Conservation (phyloP, 1,140 invertebrate genomes). For the Drosophila oshimai region DNA sequence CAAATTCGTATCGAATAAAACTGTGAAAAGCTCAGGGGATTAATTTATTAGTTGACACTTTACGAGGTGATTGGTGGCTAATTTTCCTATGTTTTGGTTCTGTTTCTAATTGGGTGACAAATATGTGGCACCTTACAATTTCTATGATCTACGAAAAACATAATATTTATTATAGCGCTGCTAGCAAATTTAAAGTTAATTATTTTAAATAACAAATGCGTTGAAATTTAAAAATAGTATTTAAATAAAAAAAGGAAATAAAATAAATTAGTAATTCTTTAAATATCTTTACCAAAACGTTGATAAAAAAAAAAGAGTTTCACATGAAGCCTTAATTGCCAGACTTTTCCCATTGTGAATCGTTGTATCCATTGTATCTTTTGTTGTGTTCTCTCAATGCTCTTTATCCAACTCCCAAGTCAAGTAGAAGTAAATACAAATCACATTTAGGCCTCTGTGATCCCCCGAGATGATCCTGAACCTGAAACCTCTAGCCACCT, state of each 20-base stretch:
- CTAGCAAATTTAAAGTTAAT: no score
- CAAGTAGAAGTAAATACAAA: constrained; percentile 22
- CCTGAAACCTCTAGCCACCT: no score
- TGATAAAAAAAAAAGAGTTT: neutral
- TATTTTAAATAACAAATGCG: no score
- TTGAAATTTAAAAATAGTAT: no score
- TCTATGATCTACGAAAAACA: no score
- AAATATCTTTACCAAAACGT: no score
- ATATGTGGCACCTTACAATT: neutral
- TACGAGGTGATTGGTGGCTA: constrained; percentile 7
- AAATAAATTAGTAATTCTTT: no score
- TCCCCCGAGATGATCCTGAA: constrained; percentile 1
- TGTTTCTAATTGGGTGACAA: neutral
- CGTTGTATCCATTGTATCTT: no score
- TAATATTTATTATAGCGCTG: no score
- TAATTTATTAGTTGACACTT: constrained; percentile 22
- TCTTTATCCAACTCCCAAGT: neutral
- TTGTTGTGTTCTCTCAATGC: neutral
- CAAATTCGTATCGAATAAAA: neutral
- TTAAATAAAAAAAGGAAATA: no score
- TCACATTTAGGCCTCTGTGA: constrained; percentile 12
- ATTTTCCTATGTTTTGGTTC: no score
- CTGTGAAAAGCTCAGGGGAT: neutral
- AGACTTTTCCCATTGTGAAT: neutral
- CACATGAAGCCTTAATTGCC: constrained; percentile 2